Percentiles rank a stretch among this genome's conserved stretches.
These are phyloP conservation scores for Conchocele bisecta DNA, from an alignment of 2,888 invertebrate species.

Conservation along the genomic window DNA sequence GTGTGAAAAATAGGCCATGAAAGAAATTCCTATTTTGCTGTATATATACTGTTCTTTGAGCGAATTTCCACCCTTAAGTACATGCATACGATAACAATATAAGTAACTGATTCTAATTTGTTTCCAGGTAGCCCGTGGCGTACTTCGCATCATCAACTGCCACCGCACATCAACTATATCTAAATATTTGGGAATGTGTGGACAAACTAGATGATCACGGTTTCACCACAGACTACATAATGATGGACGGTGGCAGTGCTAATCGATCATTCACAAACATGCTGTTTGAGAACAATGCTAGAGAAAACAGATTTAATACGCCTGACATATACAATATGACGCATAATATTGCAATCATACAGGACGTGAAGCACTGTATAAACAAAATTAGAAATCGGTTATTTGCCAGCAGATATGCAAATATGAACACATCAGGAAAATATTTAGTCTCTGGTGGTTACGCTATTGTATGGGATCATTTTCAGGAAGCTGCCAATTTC, in stretches of 20 bases:
- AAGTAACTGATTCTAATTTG: no score
- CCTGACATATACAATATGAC: background rate
- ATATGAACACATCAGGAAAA: no score
- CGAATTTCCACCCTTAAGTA: no score
- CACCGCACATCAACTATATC: slow-evolving; percentile 17
- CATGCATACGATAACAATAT: no score
- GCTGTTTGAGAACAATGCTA: background rate
- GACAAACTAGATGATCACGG: background rate
- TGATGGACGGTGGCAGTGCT: slow-evolving; percentile 7
- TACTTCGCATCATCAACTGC: slow-evolving; percentile 27
- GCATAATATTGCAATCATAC: background rate
- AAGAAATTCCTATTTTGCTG: no score
- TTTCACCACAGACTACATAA: background rate
- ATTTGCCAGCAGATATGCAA: no score
- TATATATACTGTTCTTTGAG: no score
- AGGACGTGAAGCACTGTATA: background rate
- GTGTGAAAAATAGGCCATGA: no score
- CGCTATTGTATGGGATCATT: slow-evolving; percentile 34
- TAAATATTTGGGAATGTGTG: slow-evolving; percentile 54
- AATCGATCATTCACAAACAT: background rate
- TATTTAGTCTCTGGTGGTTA: slow-evolving; percentile 17
- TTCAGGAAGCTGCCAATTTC: slow-evolving; percentile 17
- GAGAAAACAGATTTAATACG: background rate
- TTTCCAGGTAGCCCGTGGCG: slow-evolving; percentile 33
- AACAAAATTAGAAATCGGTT: background rate